Evolutionary conservation across 2,113 vertebrate genomes (phyloP), one percentile per base, ranked within the genome.

Genomic region (Pandion haliaetus): DNA sequence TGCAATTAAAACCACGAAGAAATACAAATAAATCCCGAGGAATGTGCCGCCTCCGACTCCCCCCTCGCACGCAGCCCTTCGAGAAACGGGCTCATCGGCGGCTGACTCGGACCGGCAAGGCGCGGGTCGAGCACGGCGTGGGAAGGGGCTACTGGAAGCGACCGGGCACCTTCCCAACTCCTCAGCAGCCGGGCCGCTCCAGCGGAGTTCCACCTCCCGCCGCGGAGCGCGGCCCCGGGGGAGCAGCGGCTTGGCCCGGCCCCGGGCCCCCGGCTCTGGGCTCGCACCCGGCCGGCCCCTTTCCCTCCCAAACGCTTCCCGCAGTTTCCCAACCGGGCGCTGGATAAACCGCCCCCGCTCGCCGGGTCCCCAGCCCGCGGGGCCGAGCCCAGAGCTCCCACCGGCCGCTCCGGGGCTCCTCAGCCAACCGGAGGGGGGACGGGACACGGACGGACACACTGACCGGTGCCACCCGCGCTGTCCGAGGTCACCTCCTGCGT

Each of bases 401-500:
- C 47, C 45, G 45, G 3, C 47, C 49, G 34, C 38, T 12, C n/a
- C 54, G 17, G 29, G 29, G 29, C 26, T 29, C 49, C 23, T 12
- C 49, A 14, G 49, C 49, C 49, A 13, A 24, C 20, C 47, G 47
- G 47, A 10, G 49, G 36, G 29, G 31, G 14, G 42, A 13, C 42
- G 42, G 42, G 10, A 13, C 10, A 10, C 10, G 42, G 13, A 42
- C 10, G 42, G 42, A 42, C 10, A 23, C 73, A 97, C 98, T 97
- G 26, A 98, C 98, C 98, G 17, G 98, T 96, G 72, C 88, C 94
- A 5, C 96, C 83, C 65, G 93, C 76, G 40, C 94, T 97, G 78
- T 97, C 95, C 65, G 98, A 97, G 65, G 95, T 97, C 88, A 97
- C 90, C 92, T 98, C 98, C 50, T 97, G 98, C 34, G 98, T 80